Evolutionary conservation across 2,888 invertebrate genomes (phyloP).

Genomic region (Cephus pygmeus): DNA sequence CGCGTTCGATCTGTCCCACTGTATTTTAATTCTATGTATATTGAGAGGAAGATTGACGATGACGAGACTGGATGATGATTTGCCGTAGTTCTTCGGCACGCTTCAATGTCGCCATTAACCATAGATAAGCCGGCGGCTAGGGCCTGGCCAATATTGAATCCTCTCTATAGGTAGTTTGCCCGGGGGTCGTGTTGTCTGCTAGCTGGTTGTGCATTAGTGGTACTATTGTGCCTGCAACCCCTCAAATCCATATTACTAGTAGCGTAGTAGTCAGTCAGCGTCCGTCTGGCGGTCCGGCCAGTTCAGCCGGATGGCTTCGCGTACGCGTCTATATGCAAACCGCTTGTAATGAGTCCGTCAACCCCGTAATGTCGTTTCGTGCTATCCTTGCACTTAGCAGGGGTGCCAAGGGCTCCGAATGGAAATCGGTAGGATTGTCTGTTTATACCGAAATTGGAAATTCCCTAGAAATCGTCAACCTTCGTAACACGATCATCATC

Average conservation of each 20-base stretch:
- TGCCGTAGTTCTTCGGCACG: conserved; percentile 25
- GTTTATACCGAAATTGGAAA: neutral
- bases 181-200: conserved; percentile 38
- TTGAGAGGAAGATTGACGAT: neutral
- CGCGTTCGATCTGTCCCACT: neutral
- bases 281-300: conserved; percentile 35
- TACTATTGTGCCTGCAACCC: conserved; percentile 60
- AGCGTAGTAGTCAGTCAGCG: conserved; percentile 58
- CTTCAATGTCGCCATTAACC: conserved; percentile 46
- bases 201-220: conserved; percentile 63
- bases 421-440: conserved; percentile 20
- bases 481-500: neutral
- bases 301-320: conserved; percentile 26
- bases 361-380: conserved; percentile 63
- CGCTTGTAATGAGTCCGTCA: conserved; percentile 65
- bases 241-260: conserved; percentile 63
- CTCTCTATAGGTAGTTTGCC: conserved; percentile 57
- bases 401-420: conserved; percentile 37
- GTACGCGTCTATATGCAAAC: conserved; percentile 63
- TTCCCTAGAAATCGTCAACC: neutral
- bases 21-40: neutral
- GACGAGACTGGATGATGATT: conserved; percentile 6
- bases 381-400: conserved; percentile 60
- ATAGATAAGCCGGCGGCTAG: conserved; percentile 55
- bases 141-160: conserved; percentile 60